A percentile compares a stretch with the other conserved stretches of the same genome.
These are phyloP conservation scores for Phaenicophaeus curvirostris DNA, from an alignment of 2,797 vertebrate species.

Conservation along the genomic window DNA sequence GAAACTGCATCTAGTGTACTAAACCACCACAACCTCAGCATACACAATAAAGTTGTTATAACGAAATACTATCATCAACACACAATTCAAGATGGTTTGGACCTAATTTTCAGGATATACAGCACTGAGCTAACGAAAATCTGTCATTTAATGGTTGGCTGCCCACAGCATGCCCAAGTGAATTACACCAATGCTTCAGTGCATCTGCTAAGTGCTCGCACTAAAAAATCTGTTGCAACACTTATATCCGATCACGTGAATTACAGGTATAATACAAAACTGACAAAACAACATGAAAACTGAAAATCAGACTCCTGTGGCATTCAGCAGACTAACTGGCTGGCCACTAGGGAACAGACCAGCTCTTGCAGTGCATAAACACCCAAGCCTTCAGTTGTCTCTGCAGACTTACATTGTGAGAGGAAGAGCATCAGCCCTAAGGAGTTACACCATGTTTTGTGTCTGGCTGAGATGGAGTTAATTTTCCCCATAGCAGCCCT, in stretches of 20 bases:
- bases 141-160: constrained; percentile 57
- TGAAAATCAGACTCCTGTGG: neutral
- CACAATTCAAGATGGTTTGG: constrained; percentile 47
- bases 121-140: constrained; percentile 30
- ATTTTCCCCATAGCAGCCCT: too few species aligned
- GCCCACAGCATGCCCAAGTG: constrained; percentile 35
- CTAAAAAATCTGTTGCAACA: constrained; percentile 31
- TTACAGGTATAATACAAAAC: constrained; percentile 20
- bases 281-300: neutral
- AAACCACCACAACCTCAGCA: neutral
- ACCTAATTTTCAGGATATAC: constrained; percentile 4
- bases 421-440: neutral
- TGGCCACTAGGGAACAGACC: neutral
- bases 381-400: neutral
- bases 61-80: constrained; percentile 35
- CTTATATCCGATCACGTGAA: neutral
- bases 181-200: constrained; percentile 51
- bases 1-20: neutral
- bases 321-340: neutral
- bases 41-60: constrained; percentile 8
- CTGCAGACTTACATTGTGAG: neutral
- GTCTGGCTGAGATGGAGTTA: too few species aligned
- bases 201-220: neutral
- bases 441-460: neutral
- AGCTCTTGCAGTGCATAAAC: neutral